Evolutionary conservation across 35 echinoderm and acorn worm species (phyloP).

Genomic region (Diadema setosum): DNA sequence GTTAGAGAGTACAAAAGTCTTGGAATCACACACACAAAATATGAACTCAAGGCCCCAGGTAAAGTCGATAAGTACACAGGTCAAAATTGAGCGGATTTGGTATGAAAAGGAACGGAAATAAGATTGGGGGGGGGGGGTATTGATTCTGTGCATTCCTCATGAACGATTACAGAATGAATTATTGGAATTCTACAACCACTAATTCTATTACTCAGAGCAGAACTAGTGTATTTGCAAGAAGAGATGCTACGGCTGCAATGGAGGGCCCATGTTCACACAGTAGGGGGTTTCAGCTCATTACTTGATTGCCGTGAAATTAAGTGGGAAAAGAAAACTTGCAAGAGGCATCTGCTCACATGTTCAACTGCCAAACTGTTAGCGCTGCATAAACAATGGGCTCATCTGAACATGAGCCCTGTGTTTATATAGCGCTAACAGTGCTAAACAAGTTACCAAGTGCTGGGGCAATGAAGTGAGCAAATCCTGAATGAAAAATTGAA

Average conservation of each 20-base stretch:
- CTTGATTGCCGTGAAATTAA: not conserved
- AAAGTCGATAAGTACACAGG: not conserved
- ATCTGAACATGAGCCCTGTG: too few species aligned
- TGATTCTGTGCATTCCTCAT: not conserved
- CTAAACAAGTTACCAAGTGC: too few species aligned
- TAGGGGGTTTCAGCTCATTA: not conserved
- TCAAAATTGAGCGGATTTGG: not conserved
- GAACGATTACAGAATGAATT: not conserved
- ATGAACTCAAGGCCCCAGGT: not conserved
- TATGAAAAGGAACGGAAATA: not conserved
- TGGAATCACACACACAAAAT: too few species aligned
- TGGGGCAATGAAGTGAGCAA: too few species aligned
- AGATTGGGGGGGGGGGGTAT: not conserved
- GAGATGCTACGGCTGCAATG: not conserved
- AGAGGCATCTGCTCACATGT: not conserved
- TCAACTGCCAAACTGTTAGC: not conserved
- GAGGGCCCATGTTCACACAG: not conserved
- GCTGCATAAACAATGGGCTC: not conserved
- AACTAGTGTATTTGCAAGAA: not conserved
- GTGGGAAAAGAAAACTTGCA: not conserved
- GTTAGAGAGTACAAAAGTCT: too few species aligned
- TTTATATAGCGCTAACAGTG: too few species aligned
- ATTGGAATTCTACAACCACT: not conserved
- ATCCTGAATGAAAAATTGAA: too few species aligned
- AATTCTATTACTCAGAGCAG: not conserved